Percentiles rank a stretch among this genome's conserved stretches.
phyloP scores from a whole-genome alignment of 2,888 invertebrate genomes.

The Coelinius sp. region DNA sequence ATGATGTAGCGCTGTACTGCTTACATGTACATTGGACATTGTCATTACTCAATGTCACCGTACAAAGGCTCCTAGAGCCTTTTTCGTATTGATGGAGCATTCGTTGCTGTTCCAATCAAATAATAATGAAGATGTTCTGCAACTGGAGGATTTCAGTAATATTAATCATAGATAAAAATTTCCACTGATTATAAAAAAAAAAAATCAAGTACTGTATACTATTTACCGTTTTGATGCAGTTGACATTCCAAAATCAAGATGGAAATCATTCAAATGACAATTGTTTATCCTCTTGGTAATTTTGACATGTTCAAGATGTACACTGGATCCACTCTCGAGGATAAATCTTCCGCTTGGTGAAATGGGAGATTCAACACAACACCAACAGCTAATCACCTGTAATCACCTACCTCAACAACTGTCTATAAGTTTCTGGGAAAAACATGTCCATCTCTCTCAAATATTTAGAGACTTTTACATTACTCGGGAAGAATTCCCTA shows the following conservation, averaged over 20 bases:
- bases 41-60: constrained; percentile 37
- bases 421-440: no score
- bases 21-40: constrained; percentile 46
- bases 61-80: constrained; percentile 37
- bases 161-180: not conserved
- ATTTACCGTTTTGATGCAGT: not conserved
- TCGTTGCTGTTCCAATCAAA: constrained; percentile 13
- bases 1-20: constrained; percentile 42
- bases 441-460: no score
- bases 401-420: no score
- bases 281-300: not conserved
- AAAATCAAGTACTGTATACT: no score
- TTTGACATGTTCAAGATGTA: not conserved
- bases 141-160: not conserved
- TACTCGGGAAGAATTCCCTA: no score
- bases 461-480: no score
- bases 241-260: not conserved
- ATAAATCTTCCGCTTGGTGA: no score
- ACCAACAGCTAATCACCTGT: no score
- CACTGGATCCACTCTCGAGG: not conserved
- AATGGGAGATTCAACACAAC: no score
- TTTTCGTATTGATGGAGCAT: constrained; percentile 19
- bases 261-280: not conserved
- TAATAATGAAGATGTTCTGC: not conserved
- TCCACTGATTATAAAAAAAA: not conserved